Base-by-base conservation (phyloP, 2,113 vertebrate genomes). In the Tenebrosternarchus preto region DNA sequence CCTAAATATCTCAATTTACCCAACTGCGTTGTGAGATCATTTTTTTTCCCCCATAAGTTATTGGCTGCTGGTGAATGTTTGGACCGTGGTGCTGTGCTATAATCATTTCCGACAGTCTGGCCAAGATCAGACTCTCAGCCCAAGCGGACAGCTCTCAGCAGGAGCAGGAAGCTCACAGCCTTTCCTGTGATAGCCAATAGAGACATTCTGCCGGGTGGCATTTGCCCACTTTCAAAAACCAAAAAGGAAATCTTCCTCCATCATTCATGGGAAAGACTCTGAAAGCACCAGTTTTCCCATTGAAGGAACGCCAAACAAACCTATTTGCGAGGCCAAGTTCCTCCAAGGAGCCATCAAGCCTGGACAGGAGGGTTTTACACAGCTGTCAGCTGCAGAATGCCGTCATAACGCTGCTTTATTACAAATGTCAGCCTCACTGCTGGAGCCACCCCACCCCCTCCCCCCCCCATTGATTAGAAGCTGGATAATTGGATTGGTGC, bases 401-500 rank as follows among this genome's bases (percentile, higher is more conserved):
- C 82, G 77, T 89, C 83, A 84, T 75, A 88, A 73, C 79, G 80
- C 76, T 59, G 79, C 86, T 89, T 82, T 88, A 88, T 84, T 78
- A 84, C 79, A 89, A 88, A 92, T 88, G 89, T 87, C 87, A 89
- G 82, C 22, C 71, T 89, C 88, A 19, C 88, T 78, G 88, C 86
- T 83, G 85, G 90, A 87, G 81, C 88, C 76, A 5, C 75, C 78
- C 88, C 76, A 5, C 75, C 78, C 36, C 39, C 60, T 70, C 79
- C 56, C 77, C 50, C 56, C 60, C 73, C 80, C 56, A 77, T 82
- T 27, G 77, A 89, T 92, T 89, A 87, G 72, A 78, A 74, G 43
- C 84, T 78, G 86, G 87, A 88, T 91, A 91, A 91, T 88, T 89
- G 86, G 89, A 92, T 88, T 90, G 87, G 78, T 87, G 81, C 66